Evolutionary conservation across 2,888 invertebrate genomes (phyloP), one percentile per base, ranked within the genome.

Genomic region (Sinohyriopsis cumingii): DNA sequence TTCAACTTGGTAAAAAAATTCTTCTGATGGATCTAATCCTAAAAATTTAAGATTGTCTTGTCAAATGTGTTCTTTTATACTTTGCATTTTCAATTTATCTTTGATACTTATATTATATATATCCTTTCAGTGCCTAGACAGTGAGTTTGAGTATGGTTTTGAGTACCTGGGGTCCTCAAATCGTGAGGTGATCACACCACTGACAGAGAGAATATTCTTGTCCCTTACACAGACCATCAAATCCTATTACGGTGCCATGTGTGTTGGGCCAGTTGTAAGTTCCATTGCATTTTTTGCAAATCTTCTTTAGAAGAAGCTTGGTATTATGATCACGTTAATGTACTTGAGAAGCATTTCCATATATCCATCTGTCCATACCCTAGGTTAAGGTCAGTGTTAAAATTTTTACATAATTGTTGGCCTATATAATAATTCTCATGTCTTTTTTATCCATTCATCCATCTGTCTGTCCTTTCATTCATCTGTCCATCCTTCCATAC

Each of bases 91-190:
- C 9, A 62, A n/a, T 45, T 63, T 28, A 6, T 18, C 25, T 55
- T 62, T 28, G 20, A 15, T 54, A 24, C 22, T 65, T 63, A 18
- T 19, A 22, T 22, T 20, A 7, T 62, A 18, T 62, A 28, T 33
- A 59, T 59, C 59, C 33, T 77, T 77, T 19, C 82, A 89, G 89
- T 84, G 85, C 67, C 69, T 88, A 65, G 83, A 87, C 68, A 82
- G 81, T 6, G 78, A 79, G 54, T 88, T 89, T 82, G 87, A 88
- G 53, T 89, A 89, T 77, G 89, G 88, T 4, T 89, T 83, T 80
- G 89, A 89, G 77, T 89, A 89, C 76, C 76, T 84, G 45, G 89
- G 89, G 5, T 84, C 88, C 19, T 78, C 82, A 59, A 67, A 76
- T 3, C 74, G 87, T 33, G 86, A 88, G 68, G 85, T 87, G 59